These are phyloP conservation scores for Holothuria scabra DNA, from an alignment of 53 echinoderm and acorn worm species.

Conservation along the genomic window DNA sequence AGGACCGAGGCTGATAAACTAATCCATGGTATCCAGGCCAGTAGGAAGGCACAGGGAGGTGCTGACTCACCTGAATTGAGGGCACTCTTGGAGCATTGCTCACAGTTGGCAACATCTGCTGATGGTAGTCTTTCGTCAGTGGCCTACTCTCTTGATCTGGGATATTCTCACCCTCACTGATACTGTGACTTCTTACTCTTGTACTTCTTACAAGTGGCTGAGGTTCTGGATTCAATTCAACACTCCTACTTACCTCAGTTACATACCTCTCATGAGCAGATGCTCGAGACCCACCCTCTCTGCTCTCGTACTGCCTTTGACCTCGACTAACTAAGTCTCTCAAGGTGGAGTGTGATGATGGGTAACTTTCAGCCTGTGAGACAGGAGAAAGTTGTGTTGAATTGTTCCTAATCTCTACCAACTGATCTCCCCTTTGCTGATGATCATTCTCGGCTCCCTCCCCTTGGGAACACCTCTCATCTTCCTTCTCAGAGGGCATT, in stretches of 20 bases:
- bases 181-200: slow-evolving; percentile 87
- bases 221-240: slow-evolving; percentile 44
- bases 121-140: slow-evolving; percentile 50
- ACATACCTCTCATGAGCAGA: slow-evolving; percentile 12
- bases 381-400: background rate
- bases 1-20: slow-evolving; percentile 78
- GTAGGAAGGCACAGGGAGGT: slow-evolving; percentile 61
- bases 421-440: slow-evolving; percentile 29
- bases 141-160: slow-evolving; percentile 52
- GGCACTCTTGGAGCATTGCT: slow-evolving; percentile 54
- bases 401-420: background rate
- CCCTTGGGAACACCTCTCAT: background rate
- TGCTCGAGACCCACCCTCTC: slow-evolving; percentile 19
- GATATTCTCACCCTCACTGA: slow-evolving; percentile 85
- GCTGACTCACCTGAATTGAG: slow-evolving; percentile 52
- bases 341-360: slow-evolving; percentile 33
- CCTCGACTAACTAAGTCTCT: slow-evolving; percentile 65
- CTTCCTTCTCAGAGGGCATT: background rate
- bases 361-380: background rate
- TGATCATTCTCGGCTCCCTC: slow-evolving; percentile 1
- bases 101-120: slow-evolving; percentile 25
- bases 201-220: slow-evolving; percentile 43
- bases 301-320: slow-evolving; percentile 1
- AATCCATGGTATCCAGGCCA: slow-evolving; percentile 75
- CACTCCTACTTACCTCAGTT: slow-evolving; percentile 3